phyloP scores from a whole-genome alignment of 35 echinoderm and acorn worm genomes.

The Ophiothrix spiculata region DNA sequence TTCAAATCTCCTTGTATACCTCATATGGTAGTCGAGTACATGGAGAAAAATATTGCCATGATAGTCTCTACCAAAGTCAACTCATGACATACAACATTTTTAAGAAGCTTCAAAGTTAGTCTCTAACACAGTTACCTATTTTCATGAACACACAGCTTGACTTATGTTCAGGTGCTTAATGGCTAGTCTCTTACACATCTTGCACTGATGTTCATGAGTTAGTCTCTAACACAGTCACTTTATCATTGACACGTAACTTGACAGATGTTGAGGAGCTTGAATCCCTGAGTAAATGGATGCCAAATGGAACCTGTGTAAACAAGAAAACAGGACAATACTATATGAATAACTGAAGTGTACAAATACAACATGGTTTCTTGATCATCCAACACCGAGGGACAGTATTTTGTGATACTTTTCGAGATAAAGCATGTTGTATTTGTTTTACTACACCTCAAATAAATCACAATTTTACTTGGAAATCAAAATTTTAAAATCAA shows the following conservation, averaged over 20 bases:
- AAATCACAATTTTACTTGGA: background rate
- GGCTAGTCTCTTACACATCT: no score
- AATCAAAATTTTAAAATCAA: background rate
- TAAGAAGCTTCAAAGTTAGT: no score
- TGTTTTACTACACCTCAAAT: background rate
- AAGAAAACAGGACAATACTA: background rate
- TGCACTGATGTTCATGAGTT: background rate
- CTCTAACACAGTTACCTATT: no score
- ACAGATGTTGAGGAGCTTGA: background rate
- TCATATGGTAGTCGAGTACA: no score
- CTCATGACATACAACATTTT: no score
- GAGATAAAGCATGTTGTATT: background rate
- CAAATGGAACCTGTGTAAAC: slow-evolving; percentile 33
- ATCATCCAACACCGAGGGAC: background rate
- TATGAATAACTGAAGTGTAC: background rate
- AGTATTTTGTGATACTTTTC: background rate
- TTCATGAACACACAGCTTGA: no score
- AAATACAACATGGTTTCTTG: background rate
- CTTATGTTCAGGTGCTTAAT: no score
- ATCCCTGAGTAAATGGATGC: slow-evolving; percentile 21
- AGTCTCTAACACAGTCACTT: background rate
- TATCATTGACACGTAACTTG: slow-evolving; percentile 7
- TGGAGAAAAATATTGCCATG: no score
- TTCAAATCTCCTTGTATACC: no score
- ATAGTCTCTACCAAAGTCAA: no score